Percentiles rank a stretch among this genome's conserved stretches.
phyloP scores from a whole-genome alignment of 1,140 invertebrate species.

The Hestina assimilis region DNA sequence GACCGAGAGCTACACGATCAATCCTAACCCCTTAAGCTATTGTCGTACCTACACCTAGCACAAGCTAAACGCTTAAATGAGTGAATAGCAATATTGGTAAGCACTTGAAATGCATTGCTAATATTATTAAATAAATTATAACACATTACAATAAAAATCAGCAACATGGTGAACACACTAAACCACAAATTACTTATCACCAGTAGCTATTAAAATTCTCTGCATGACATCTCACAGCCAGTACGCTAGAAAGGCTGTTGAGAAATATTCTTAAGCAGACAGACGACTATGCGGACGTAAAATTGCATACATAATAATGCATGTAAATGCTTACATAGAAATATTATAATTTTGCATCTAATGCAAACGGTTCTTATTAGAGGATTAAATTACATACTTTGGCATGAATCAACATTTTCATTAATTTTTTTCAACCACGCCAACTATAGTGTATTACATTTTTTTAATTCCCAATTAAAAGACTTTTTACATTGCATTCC shows the following conservation, averaged over 20 bases:
- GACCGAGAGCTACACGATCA: no score
- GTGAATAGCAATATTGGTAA: no score
- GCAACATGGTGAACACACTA: not conserved
- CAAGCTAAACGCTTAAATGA: no score
- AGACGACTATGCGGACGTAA: not conserved
- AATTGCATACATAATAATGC: no score
- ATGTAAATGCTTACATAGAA: not conserved
- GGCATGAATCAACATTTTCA: not conserved
- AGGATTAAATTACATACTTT: not conserved
- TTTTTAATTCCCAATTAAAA: no score
- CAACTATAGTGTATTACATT: no score
- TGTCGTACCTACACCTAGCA: no score
- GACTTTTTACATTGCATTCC: no score
- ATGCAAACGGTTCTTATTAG: not conserved
- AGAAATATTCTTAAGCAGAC: not conserved
- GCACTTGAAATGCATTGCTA: no score
- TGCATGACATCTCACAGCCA: not conserved
- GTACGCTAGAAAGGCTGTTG: not conserved
- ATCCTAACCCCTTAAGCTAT: no score
- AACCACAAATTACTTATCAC: not conserved
- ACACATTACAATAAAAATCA: no score
- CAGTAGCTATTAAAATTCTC: not conserved
- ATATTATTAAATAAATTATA: no score
- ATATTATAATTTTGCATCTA: not conserved
- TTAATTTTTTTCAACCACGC: not conserved